A percentile compares a stretch with the other conserved stretches of the same genome.
phyloP scores from a whole-genome alignment of 2,888 invertebrate genomes.

The Tetranychus piercei region DNA sequence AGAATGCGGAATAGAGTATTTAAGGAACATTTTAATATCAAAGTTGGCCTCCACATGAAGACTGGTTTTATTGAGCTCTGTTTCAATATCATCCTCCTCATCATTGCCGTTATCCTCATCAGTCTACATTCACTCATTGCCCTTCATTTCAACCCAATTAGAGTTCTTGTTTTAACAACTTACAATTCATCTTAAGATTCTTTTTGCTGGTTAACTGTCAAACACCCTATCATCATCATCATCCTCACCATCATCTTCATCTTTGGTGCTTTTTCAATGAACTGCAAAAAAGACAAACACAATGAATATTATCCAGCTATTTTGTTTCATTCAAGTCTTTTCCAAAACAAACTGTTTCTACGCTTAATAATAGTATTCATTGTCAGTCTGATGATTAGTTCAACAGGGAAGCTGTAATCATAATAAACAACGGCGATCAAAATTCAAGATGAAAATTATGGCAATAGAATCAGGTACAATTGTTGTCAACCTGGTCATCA shows the following conservation, averaged over 20 bases:
- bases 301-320: too few relatives aligned
- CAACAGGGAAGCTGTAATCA: too few relatives aligned
- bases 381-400: too few relatives aligned
- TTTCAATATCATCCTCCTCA: not conserved
- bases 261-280: too few relatives aligned
- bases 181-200: not conserved
- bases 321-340: too few relatives aligned
- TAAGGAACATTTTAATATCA: not conserved
- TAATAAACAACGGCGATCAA: too few relatives aligned
- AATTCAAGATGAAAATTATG: too few relatives aligned
- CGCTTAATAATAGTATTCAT: too few relatives aligned
- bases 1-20: not conserved
- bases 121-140: not conserved
- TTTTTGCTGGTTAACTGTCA: not conserved
- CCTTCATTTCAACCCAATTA: not conserved
- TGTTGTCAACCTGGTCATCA: too few relatives aligned
- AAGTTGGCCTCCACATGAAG: not conserved
- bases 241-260: not conserved
- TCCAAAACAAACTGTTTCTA: too few relatives aligned
- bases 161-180: not conserved
- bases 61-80: not conserved
- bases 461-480: too few relatives aligned
- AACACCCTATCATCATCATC: not conserved
- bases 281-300: too few relatives aligned
- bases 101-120: not conserved